Conservation (phyloP, 2,888 invertebrate species). For the Torymus aiolomorphi region DNA sequence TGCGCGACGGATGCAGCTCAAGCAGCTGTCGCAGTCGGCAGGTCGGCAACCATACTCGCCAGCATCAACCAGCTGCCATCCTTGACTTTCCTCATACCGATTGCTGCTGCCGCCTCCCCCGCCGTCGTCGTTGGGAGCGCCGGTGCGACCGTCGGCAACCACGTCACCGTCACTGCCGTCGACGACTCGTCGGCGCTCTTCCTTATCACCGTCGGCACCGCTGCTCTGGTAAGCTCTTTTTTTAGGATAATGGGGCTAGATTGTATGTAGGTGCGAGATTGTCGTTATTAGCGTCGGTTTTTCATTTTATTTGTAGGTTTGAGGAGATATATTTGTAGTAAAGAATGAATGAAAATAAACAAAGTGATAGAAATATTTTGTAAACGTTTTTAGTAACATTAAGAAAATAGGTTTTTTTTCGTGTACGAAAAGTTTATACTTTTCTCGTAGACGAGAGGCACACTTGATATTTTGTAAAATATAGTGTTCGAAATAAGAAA, state of each 20-base stretch:
- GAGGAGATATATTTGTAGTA: no score
- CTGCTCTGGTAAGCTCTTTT: slow-evolving; percentile 35
- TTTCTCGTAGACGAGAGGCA: no score
- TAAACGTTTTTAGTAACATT: no score
- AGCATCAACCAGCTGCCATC: slow-evolving; percentile 70
- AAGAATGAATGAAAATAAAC: no score
- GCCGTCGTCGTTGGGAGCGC: slow-evolving; percentile 14
- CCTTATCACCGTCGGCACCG: slow-evolving; percentile 12
- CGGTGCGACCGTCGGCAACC: slow-evolving; percentile 13
- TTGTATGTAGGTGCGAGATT: neutral
- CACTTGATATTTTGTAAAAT: no score
- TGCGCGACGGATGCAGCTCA: slow-evolving; percentile 71
- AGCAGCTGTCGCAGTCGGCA: slow-evolving; percentile 60
- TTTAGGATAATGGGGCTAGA: neutral
- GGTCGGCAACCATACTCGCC: slow-evolving; percentile 66
- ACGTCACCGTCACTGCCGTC: slow-evolving; percentile 44
- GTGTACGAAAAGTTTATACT: no score
- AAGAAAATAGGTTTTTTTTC: no score
- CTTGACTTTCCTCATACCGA: slow-evolving; percentile 71
- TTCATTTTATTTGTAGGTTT: no score
- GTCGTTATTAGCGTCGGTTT: no score
- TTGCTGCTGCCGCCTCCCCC: slow-evolving; percentile 61
- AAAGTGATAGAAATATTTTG: no score
- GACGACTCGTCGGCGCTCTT: slow-evolving; percentile 50
- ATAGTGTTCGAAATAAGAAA: no score